These are phyloP conservation scores for Chrysomallon squamiferum DNA, from an alignment of 1,140 invertebrate genomes.

Conservation along the genomic window DNA sequence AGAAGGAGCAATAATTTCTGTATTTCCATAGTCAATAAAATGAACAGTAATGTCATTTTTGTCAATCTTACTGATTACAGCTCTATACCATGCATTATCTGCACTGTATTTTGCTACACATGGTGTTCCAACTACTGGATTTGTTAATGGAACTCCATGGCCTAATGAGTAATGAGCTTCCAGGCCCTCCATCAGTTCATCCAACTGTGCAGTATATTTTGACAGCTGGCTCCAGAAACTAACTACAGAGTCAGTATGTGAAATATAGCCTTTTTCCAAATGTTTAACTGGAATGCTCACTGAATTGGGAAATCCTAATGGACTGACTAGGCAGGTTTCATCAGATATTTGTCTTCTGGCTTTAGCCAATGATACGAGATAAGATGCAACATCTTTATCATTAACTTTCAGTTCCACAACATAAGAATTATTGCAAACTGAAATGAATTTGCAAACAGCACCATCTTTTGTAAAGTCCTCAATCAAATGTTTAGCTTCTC, in stretches of 20 bases:
- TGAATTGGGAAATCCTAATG: slow-evolving; percentile 4
- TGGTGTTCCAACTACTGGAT: slow-evolving; percentile 66
- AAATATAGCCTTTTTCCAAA: slow-evolving; percentile 28
- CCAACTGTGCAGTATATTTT: slow-evolving; percentile 46
- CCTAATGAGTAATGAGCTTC: slow-evolving; percentile 20
- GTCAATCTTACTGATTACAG: slow-evolving; percentile 68
- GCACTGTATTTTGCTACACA: slow-evolving; percentile 77
- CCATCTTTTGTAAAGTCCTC: slow-evolving; percentile 43
- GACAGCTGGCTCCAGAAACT: slow-evolving; percentile 51
- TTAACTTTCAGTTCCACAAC: slow-evolving; percentile 30
- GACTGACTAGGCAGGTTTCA: slow-evolving; percentile 13
- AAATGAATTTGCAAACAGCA: slow-evolving; percentile 31
- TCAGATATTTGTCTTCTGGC: slow-evolving; percentile 12
- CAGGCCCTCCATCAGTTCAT: slow-evolving; percentile 61
- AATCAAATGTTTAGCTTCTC: slow-evolving; percentile 47
- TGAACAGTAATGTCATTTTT: slow-evolving; percentile 52
- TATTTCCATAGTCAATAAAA: slow-evolving; percentile 69
- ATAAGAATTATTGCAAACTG: slow-evolving; percentile 15
- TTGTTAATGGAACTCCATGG: slow-evolving; percentile 2
- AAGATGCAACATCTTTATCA: slow-evolving; percentile 32
- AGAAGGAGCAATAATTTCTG: slow-evolving; percentile 51
- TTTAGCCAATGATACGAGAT: slow-evolving; percentile 38
- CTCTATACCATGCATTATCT: slow-evolving; percentile 76
- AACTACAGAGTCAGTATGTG: slow-evolving; percentile 36
- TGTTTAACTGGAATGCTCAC: background rate